These are phyloP conservation scores for Entomyzon cyanotis DNA, from an alignment of 2,113 vertebrate genomes.

Conservation along the genomic window DNA sequence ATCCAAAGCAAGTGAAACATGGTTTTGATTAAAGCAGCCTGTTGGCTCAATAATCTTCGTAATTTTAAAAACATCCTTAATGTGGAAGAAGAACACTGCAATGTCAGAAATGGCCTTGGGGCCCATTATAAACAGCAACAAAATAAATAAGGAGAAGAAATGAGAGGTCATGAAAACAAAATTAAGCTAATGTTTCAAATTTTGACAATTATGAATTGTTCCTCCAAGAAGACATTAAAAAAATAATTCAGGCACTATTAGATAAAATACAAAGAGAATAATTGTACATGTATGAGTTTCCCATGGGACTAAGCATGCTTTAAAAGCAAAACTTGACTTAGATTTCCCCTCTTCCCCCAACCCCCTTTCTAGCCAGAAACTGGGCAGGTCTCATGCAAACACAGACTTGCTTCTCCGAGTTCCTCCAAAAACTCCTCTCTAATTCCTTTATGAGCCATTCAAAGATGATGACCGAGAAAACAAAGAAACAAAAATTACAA, in stretches of 20 bases:
- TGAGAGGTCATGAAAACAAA: constrained; percentile 80
- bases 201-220: constrained; percentile 81
- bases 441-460: constrained; percentile 56
- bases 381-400: constrained; percentile 73
- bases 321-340: constrained; percentile 64
- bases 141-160: constrained; percentile 78
- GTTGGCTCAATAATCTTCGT: constrained; percentile 82
- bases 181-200: constrained; percentile 84
- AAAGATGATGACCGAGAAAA: constrained; percentile 63
- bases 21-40: constrained; percentile 85
- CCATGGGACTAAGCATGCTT: constrained; percentile 71
- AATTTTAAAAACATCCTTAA: constrained; percentile 85
- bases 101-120: constrained; percentile 79
- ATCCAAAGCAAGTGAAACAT: constrained; percentile 80
- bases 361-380: constrained; percentile 24
- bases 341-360: constrained; percentile 21
- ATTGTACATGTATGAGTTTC: constrained; percentile 71
- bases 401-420: constrained; percentile 53
- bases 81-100: constrained; percentile 71
- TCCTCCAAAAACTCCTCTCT: constrained; percentile 60
- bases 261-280: constrained; percentile 78
- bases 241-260: constrained; percentile 77
- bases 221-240: constrained; percentile 74
- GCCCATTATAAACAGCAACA: constrained; percentile 77
- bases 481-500: constrained; percentile 44